Conservation (phyloP, 2,888 invertebrate genomes). For the Taphrorychus bicolor region DNA sequence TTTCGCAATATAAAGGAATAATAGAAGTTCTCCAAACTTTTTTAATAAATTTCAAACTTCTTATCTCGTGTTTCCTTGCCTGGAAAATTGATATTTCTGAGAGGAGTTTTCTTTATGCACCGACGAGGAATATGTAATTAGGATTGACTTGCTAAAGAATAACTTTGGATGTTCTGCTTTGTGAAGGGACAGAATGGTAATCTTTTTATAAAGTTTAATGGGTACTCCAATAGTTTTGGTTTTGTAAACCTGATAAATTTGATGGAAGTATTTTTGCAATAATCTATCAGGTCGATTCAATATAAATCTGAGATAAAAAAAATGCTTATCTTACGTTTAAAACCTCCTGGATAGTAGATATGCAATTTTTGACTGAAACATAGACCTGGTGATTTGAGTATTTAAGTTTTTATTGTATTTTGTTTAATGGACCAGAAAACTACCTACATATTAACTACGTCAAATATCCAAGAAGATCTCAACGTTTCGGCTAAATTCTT, state of each 20-base stretch:
- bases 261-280: background rate
- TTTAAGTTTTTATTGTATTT: too few relatives aligned
- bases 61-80: slow-evolving; percentile 36
- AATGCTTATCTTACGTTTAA: too few relatives aligned
- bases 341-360: too few relatives aligned
- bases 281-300: too few relatives aligned
- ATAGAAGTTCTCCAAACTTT: slow-evolving; percentile 41
- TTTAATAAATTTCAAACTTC: slow-evolving; percentile 46
- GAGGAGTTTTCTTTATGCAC: slow-evolving; percentile 37
- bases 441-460: too few relatives aligned
- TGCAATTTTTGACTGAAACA: too few relatives aligned
- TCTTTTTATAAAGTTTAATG: background rate
- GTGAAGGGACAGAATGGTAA: background rate
- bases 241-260: background rate
- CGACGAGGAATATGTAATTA: slow-evolving; percentile 36
- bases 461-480: too few relatives aligned
- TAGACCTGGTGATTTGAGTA: too few relatives aligned
- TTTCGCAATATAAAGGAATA: slow-evolving; percentile 39
- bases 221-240: background rate
- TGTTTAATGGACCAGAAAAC: too few relatives aligned
- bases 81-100: slow-evolving; percentile 39
- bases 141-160: slow-evolving; percentile 3
- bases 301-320: too few relatives aligned
- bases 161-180: background rate
- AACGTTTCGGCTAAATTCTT: too few relatives aligned